Base-by-base conservation (phyloP, 2,113 vertebrate genomes). In the Mastomys coucha region DNA sequence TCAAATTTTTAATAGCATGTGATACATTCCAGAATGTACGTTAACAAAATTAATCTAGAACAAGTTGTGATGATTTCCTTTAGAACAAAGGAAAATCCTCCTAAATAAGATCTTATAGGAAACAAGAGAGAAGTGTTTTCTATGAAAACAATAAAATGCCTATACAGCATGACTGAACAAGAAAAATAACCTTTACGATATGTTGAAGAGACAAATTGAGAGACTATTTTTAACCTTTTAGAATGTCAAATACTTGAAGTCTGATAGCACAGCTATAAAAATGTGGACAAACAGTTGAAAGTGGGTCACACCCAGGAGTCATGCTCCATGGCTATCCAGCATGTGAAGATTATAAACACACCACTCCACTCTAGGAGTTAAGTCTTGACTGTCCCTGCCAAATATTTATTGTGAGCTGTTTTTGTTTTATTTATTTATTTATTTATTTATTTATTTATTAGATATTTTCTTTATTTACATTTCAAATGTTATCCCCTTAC, bases 251-350 rank as follows among this genome's bases (percentile, higher is more conserved):
- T 1, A 73, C 19, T 51, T 49, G n/a, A 91, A 91, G 8, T 12
- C 42, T 73, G 53, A 13, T 77, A 42, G 10, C 24, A 51, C 0
- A 7, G n/a, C 8, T 56, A 3, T 28, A 70, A 65, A 17, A 24
- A 53, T 13, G 63, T 51, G 33, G 13, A 53, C 19, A 42, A 65
- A 63, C 0, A 20, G 60, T 4, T 8, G 9, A 19, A 42, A 45
- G 14, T 1, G 17, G 65, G 24, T 12, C 39, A 4, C 6, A 13
- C 53, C 2, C 12, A 2, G 58, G 31, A 85, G 39, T 1, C 22
- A 33, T 31, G 12, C 5, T 7, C 11, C 33, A 5, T 0, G 2
- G 14, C 7, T 0, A 0, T 7, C 9, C 10, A 11, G 13, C 33
- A n/a, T 2, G 0, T 4, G 4, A n/a, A 7, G 12, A 11, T 1